A percentile compares a stretch with the other conserved stretches of the same genome.
These are phyloP conservation scores for Neodiprion pinetum DNA, from an alignment of 1,140 invertebrate species.

Conservation along the genomic window DNA sequence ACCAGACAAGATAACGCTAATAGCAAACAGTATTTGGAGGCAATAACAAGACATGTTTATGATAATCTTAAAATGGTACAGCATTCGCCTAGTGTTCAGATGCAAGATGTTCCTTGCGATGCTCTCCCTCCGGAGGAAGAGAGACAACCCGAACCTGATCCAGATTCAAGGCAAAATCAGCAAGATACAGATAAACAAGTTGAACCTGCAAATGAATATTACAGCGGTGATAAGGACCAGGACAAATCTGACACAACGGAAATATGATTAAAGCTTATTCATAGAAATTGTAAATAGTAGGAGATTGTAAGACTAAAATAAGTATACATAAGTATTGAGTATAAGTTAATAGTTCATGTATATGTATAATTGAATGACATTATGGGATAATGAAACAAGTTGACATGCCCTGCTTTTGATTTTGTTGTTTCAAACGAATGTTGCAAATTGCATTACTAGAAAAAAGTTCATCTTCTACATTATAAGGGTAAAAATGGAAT, in stretches of 20 bases:
- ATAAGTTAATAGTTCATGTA: too few relatives aligned
- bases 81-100: slow-evolving; percentile 90
- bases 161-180: slow-evolving; percentile 80
- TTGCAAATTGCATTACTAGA: too few relatives aligned
- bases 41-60: slow-evolving; percentile 81
- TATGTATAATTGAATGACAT: too few relatives aligned
- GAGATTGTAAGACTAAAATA: neutral
- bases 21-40: slow-evolving; percentile 88
- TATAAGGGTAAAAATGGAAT: too few relatives aligned
- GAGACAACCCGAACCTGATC: slow-evolving; percentile 79
- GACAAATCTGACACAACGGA: slow-evolving; percentile 67
- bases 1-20: slow-evolving; percentile 90
- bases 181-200: slow-evolving; percentile 85
- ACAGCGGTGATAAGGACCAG: slow-evolving; percentile 86
- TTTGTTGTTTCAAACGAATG: too few relatives aligned
- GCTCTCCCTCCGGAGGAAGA: slow-evolving; percentile 73
- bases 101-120: slow-evolving; percentile 89
- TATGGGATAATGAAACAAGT: too few relatives aligned
- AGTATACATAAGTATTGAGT: neutral
- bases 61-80: slow-evolving; percentile 91
- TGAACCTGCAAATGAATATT: slow-evolving; percentile 92
- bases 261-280: slow-evolving; percentile 38
- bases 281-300: slow-evolving; percentile 6
- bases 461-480: too few relatives aligned
- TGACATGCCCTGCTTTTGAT: too few relatives aligned